These are phyloP conservation scores for Enteromius unitaeniatus DNA, from an alignment of 2,797 vertebrate species.

Conservation along the genomic window DNA sequence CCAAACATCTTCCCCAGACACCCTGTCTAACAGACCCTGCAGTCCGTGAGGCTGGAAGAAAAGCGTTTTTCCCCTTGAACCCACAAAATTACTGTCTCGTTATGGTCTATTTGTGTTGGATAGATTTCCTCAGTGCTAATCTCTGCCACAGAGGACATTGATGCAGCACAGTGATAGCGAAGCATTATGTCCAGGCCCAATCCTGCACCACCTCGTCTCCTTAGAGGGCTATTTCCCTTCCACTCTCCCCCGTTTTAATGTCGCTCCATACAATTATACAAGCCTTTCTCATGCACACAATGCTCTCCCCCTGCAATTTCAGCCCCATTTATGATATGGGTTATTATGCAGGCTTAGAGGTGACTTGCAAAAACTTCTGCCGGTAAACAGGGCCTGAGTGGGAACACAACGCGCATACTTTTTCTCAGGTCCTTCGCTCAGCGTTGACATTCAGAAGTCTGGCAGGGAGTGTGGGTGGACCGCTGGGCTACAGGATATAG, in stretches of 20 bases:
- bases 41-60: conserved; percentile 36
- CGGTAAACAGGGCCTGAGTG: conserved; percentile 28
- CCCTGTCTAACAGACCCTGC: conserved; percentile 17
- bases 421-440: conserved; percentile 23
- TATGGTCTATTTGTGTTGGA: conserved; percentile 56
- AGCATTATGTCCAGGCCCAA: conserved; percentile 48
- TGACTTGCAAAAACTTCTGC: conserved; percentile 41
- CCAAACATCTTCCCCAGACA: conserved; percentile 29
- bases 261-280: conserved; percentile 46
- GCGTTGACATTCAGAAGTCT: conserved; percentile 26
- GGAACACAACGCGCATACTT: not conserved
- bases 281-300: conserved; percentile 43
- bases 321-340: conserved; percentile 44
- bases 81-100: conserved; percentile 52
- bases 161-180: conserved; percentile 41
- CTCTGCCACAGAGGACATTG: conserved; percentile 41
- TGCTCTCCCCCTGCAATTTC: conserved; percentile 45
- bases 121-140: conserved; percentile 50
- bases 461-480: conserved; percentile 38
- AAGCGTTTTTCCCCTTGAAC: conserved; percentile 33
- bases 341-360: conserved; percentile 52
- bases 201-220: conserved; percentile 39
- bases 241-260: conserved; percentile 41
- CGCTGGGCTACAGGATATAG: conserved; percentile 8
- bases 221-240: conserved; percentile 40